These are phyloP conservation scores for Sphaerophoria taeniata DNA, from an alignment of 2,888 invertebrate species.

Conservation along the genomic window DNA sequence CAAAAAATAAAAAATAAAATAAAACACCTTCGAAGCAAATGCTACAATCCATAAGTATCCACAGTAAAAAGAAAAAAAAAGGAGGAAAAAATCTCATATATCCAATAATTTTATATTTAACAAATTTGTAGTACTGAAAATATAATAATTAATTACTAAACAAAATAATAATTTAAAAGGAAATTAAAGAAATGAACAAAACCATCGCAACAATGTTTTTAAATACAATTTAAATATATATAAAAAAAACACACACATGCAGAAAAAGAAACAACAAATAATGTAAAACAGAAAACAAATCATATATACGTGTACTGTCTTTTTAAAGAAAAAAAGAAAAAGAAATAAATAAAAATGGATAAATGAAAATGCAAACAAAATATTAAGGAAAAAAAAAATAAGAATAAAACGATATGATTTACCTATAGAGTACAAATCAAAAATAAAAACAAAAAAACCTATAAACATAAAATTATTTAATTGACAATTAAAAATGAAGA, in stretches of 20 bases:
- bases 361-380: conserved; percentile 33
- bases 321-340: conserved; percentile 38
- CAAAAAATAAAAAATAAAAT: conserved; percentile 22
- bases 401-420: conserved; percentile 68
- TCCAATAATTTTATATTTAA: conserved; percentile 56
- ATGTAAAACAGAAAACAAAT: conserved; percentile 51
- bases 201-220: conserved; percentile 69
- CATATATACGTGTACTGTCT: conserved; percentile 61
- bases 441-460: conserved; percentile 50
- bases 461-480: conserved; percentile 73
- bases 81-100: conserved; percentile 61
- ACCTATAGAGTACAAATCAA: conserved; percentile 75
- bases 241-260: conserved; percentile 57
- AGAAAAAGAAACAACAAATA: conserved; percentile 42
- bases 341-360: conserved; percentile 8
- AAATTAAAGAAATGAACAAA: conserved; percentile 58
- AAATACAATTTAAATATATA: conserved; percentile 44
- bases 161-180: conserved; percentile 25
- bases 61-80: conserved; percentile 44
- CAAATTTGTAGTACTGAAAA: conserved; percentile 60
- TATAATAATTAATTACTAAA: conserved; percentile 48
- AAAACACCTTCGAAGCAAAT: conserved; percentile 36
- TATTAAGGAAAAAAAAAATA: conserved; percentile 10
- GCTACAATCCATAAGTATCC: conserved; percentile 48
- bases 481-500: conserved; percentile 55